phyloP scores from a whole-genome alignment of 2,888 invertebrate genomes.

The Drosophila nr. fundita region DNA sequence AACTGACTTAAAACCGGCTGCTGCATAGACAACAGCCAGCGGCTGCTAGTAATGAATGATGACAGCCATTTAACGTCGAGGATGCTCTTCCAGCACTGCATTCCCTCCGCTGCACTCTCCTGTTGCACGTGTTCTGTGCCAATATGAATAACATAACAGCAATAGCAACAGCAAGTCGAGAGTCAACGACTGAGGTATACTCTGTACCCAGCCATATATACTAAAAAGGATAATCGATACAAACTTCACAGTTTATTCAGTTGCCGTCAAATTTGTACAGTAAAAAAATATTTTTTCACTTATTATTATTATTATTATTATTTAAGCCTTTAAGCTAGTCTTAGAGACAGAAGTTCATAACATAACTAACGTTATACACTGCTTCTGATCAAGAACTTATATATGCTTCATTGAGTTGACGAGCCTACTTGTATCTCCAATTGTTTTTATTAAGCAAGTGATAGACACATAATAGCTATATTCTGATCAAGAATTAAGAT shows the following conservation, averaged over 20 bases:
- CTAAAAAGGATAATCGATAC: background rate
- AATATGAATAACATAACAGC: slow-evolving; percentile 65
- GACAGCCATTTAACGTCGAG: slow-evolving; percentile 70
- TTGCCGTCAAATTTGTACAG: background rate
- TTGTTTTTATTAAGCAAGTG: background rate
- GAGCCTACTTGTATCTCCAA: no score
- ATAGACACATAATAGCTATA: background rate
- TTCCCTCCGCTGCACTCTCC: background rate
- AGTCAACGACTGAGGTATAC: background rate
- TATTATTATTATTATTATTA: no score
- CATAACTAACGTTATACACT: background rate
- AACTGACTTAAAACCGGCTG: slow-evolving; percentile 47
- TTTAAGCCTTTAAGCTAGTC: background rate
- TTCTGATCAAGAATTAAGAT: background rate
- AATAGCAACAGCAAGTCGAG: slow-evolving; percentile 8
- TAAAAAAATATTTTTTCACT: background rate
- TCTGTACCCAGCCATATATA: background rate
- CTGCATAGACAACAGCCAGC: slow-evolving; percentile 61
- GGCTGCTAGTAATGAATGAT: slow-evolving; percentile 77
- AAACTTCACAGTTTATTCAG: background rate
- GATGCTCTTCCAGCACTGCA: background rate
- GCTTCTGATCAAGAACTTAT: background rate
- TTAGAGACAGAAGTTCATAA: background rate
- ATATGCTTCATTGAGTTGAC: no score
- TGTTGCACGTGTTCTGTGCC: slow-evolving; percentile 9